These are phyloP conservation scores for Anthoscopus minutus DNA, from an alignment of 2,113 vertebrate genomes.

Conservation along the genomic window DNA sequence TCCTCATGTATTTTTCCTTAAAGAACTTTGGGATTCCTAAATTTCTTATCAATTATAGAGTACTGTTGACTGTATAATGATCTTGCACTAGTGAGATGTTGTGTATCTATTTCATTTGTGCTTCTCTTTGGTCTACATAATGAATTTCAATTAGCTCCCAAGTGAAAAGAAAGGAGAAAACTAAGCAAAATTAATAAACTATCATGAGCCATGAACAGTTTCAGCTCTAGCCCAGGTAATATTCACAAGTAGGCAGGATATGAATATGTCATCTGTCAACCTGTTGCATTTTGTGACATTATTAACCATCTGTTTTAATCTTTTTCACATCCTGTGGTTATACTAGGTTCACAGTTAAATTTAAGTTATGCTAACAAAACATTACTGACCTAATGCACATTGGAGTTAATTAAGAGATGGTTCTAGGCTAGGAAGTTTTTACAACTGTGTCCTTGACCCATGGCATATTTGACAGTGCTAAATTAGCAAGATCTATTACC, in stretches of 20 bases:
- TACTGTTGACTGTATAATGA: not conserved
- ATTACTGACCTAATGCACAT: not conserved
- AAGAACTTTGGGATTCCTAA: not conserved
- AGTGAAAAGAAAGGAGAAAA: not conserved
- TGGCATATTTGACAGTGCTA: not conserved
- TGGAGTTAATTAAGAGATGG: not conserved
- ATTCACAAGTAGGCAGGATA: conserved; percentile 19
- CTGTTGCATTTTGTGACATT: not conserved
- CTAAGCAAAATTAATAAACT: not conserved
- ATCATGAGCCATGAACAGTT: not conserved
- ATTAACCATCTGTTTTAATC: conserved; percentile 10
- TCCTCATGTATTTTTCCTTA: not conserved
- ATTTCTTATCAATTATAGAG: not conserved
- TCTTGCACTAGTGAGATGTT: not conserved
- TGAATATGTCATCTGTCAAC: conserved; percentile 3
- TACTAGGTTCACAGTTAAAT: not conserved
- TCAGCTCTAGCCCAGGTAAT: not conserved
- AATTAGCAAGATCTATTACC: not conserved
- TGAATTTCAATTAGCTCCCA: conserved; percentile 29
- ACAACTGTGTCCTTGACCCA: not conserved
- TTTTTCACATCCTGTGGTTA: not conserved
- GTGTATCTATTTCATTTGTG: not conserved
- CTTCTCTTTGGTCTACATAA: conserved; percentile 10
- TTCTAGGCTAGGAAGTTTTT: not conserved
- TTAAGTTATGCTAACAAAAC: not conserved